Conservation (phyloP, 2,888 invertebrate species). For the Drosophila longiperda region DNA sequence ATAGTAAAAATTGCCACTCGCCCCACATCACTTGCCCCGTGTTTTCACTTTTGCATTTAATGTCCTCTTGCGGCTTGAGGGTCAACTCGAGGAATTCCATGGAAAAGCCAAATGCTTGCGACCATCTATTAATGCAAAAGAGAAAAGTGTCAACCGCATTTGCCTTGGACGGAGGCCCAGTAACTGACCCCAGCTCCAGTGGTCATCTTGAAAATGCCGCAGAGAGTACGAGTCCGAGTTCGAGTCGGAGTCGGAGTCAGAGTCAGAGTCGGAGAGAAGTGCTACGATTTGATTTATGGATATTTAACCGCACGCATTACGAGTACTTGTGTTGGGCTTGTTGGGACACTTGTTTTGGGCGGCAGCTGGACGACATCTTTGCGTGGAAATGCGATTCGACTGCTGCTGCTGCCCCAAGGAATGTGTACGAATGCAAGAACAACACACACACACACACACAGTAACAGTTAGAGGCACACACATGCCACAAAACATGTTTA, state of each 20-base stretch:
- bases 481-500: slow-evolving; percentile 58
- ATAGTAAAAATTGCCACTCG: slow-evolving; percentile 14
- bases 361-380: slow-evolving; percentile 67
- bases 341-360: slow-evolving; percentile 62
- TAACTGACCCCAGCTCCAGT: slow-evolving; percentile 40
- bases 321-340: slow-evolving; percentile 51
- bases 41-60: slow-evolving; percentile 76
- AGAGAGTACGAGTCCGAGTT: slow-evolving; percentile 33
- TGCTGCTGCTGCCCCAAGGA: slow-evolving; percentile 56
- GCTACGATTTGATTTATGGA: slow-evolving; percentile 84
- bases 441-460: slow-evolving; percentile 39
- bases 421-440: slow-evolving; percentile 40
- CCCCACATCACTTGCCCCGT: slow-evolving; percentile 35
- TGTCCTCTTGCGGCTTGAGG: slow-evolving; percentile 79
- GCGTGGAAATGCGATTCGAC: slow-evolving; percentile 55
- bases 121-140: slow-evolving; percentile 72
- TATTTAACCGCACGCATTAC: slow-evolving; percentile 84
- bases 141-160: slow-evolving; percentile 82
- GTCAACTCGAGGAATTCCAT: slow-evolving; percentile 73
- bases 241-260: slow-evolving; percentile 1
- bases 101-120: slow-evolving; percentile 54
- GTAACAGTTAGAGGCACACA: slow-evolving; percentile 28
- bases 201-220: slow-evolving; percentile 78
- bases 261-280: slow-evolving; percentile 37
- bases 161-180: slow-evolving; percentile 47